Percentiles rank a stretch among this genome's conserved stretches.
Evolutionary conservation across 2,888 invertebrate genomes (phyloP).

Genomic region (Nebria salina): DNA sequence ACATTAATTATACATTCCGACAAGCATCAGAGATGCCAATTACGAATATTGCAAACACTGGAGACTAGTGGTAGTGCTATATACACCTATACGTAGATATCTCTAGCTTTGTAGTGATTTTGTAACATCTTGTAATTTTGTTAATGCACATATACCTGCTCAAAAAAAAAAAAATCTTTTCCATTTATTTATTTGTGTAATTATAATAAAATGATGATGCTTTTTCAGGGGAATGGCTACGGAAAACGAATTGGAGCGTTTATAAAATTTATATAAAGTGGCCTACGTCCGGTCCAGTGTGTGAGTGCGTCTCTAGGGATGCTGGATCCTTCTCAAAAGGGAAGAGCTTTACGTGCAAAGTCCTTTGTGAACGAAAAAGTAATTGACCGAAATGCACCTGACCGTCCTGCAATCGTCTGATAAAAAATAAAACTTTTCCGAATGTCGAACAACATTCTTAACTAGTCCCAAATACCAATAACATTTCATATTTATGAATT

Average conservation of each 20-base stretch:
- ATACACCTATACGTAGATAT: neutral
- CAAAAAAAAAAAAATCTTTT: too few relatives aligned
- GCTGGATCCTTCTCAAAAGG: constrained; percentile 30
- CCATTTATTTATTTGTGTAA: neutral
- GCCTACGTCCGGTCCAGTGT: constrained; percentile 8
- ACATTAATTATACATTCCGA: neutral
- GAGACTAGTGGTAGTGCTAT: neutral
- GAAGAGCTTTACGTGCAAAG: constrained; percentile 35
- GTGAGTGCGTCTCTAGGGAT: constrained; percentile 16
- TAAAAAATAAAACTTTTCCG: constrained; percentile 16
- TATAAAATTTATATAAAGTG: constrained; percentile 43
- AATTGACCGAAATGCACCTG: constrained; percentile 40
- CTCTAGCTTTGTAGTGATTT: neutral
- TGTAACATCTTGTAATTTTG: neutral
- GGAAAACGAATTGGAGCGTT: constrained; percentile 33
- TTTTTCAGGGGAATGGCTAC: neutral
- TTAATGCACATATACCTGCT: neutral
- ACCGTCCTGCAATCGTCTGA: constrained; percentile 18
- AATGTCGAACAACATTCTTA: constrained; percentile 13
- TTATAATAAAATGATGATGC: neutral
- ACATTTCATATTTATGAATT: too few relatives aligned
- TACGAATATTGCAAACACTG: neutral
- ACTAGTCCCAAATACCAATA: neutral
- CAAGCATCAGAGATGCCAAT: neutral
- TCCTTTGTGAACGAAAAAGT: constrained; percentile 41